A percentile compares a stretch with the other conserved stretches of the same genome.
Conservation (phyloP, 1,140 invertebrate species). For the Hetaerina americana region DNA sequence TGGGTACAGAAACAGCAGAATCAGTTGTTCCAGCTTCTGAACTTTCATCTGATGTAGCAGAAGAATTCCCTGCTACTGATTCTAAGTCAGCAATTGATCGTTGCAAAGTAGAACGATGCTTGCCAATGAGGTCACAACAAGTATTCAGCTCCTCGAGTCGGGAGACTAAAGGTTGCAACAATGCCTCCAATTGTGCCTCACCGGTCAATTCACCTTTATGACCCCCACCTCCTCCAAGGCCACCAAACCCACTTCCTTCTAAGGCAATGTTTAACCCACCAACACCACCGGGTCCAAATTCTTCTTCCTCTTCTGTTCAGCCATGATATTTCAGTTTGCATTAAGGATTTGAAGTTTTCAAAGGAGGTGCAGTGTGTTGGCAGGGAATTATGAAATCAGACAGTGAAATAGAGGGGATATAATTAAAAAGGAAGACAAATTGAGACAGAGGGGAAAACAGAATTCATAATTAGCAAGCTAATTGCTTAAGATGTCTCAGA, state of each 20-base stretch:
- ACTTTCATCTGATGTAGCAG: slow-evolving; percentile 39
- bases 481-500: too few relatives aligned
- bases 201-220: slow-evolving; percentile 24
- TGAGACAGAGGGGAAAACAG: background rate
- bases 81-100: slow-evolving; percentile 75
- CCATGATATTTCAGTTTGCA: background rate
- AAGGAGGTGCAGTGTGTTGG: background rate
- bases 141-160: slow-evolving; percentile 78
- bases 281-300: slow-evolving; percentile 39
- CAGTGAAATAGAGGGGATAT: background rate
- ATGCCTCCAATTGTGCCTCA: slow-evolving; percentile 39
- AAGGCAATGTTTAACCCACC: slow-evolving; percentile 23
- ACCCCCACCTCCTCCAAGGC: slow-evolving; percentile 18
- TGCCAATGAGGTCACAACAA: slow-evolving; percentile 78
- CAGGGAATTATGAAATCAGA: background rate
- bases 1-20: background rate
- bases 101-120: slow-evolving; percentile 74
- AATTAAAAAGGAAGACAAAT: background rate
- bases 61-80: slow-evolving; percentile 42
- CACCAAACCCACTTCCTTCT: slow-evolving; percentile 28
- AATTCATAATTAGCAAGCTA: background rate
- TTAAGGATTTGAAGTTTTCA: background rate
- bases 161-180: slow-evolving; percentile 43
- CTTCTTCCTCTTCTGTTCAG: slow-evolving; percentile 64
- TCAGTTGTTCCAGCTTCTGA: slow-evolving; percentile 19